Evolutionary conservation across 2,797 vertebrate genomes (phyloP), one percentile per base, ranked within the genome.

Genomic region (Acanthopagrus latus): DNA sequence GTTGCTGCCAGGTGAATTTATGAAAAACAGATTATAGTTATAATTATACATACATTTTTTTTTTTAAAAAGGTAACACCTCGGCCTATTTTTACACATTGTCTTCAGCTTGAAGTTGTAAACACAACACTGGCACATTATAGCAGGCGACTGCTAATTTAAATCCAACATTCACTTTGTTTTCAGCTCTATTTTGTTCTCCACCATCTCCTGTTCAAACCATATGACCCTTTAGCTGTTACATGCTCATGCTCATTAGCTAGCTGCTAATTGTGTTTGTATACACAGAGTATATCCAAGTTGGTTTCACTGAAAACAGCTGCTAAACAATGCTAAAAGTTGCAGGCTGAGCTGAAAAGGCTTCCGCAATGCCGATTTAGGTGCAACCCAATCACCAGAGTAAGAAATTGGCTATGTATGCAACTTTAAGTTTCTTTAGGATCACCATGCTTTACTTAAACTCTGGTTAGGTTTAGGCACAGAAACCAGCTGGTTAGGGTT

Each of bases 1-100:
- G 67, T 64, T 52, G 57, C 29, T 72, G 74, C 50, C 43, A 66
- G 50, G 18, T 71, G 65, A 59, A 62, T 71, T 7, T 11, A 21
- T 58, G 27, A 75, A 54, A 20, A 47, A 12, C 1, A 20, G 6
- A 27, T 27, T 27, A 27, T 27, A 27, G 0, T 3, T 27, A 27
- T 27, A 62, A 60, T 29, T 52, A 55, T 4, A 29, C 2, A 64
- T 73, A 2, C 43, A 23, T 82, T 64, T 70, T 63, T 38, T 33
- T 33, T 13, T 44, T 44, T 46, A 25, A 60, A 27, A 62, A 48
- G 16, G 20, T 66, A 46, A 72, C 5, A 17, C 12, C 7, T 7
- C 8, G 33, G 8, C 7, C 11, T 29, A 29, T 17, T 51, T 68
- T 64, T 21, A 55, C 41, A 57, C 12, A 50, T 20, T 43, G 18